Evolutionary conservation across 1,140 invertebrate genomes (phyloP).

Genomic region (Odontomachus brunneus): DNA sequence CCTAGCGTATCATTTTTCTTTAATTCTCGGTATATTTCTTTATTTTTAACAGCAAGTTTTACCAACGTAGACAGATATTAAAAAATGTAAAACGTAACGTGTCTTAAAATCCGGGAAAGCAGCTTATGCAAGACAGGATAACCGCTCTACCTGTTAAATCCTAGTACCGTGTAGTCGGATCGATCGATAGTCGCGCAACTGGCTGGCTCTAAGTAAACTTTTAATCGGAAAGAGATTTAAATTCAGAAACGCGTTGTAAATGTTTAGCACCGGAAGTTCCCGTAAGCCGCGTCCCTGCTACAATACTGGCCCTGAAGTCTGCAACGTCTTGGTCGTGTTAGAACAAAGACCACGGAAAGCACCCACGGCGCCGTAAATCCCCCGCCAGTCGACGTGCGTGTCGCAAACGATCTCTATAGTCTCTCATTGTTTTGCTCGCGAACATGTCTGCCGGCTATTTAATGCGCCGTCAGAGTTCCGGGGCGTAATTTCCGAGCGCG

Average conservation of each 20-base stretch:
- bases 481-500: constrained; percentile 44
- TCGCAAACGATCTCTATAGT: constrained; percentile 61
- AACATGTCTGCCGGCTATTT: constrained; percentile 62
- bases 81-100: not conserved
- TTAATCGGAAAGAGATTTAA: constrained; percentile 12
- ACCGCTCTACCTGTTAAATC: not conserved
- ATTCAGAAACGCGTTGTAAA: constrained; percentile 39
- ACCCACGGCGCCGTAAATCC: constrained; percentile 43
- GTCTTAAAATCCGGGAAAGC: not conserved
- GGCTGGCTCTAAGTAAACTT: constrained; percentile 28
- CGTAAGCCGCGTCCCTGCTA: not conserved
- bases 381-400: constrained; percentile 52
- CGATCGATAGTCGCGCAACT: not conserved
- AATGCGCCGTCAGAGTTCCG: constrained; percentile 58
- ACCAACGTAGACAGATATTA: not conserved
- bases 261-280: constrained; percentile 35
- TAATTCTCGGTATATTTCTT: not conserved
- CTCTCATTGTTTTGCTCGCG: constrained; percentile 63
- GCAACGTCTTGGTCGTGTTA: constrained; percentile 51
- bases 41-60: not conserved
- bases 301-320: constrained; percentile 21
- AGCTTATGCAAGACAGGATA: not conserved
- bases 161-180: not conserved
- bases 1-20: too few relatives aligned
- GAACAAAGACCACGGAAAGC: constrained; percentile 58